These are phyloP conservation scores for Drosophila mayaguana DNA, from an alignment of 2,888 invertebrate genomes.

Conservation along the genomic window DNA sequence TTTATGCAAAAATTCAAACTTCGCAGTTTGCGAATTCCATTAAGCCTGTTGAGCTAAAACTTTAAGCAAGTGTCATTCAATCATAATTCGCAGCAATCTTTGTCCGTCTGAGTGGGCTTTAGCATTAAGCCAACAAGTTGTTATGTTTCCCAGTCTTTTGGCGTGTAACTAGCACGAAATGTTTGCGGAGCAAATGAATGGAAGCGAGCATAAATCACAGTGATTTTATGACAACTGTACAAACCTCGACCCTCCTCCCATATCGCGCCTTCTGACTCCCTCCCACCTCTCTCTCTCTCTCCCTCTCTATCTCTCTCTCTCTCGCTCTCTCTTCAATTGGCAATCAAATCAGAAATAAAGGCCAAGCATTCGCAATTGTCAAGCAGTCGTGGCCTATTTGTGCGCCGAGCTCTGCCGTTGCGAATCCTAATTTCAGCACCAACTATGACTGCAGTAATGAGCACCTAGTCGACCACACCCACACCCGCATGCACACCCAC, in stretches of 20 bases:
- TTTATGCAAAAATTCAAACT: neutral
- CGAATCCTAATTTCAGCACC: slow-evolving; percentile 44
- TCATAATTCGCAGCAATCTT: neutral
- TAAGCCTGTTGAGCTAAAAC: neutral
- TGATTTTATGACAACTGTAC: slow-evolving; percentile 8
- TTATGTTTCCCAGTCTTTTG: slow-evolving; percentile 20
- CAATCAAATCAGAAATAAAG: slow-evolving; percentile 43
- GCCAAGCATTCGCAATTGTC: slow-evolving; percentile 32
- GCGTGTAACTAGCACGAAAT: slow-evolving; percentile 30
- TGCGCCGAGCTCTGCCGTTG: slow-evolving; percentile 21
- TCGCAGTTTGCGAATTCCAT: neutral
- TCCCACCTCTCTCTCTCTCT: too few relatives aligned
- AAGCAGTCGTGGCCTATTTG: neutral
- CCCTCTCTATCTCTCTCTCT: neutral
- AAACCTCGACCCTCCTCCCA: neutral
- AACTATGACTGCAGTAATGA: slow-evolving; percentile 61
- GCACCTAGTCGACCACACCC: slow-evolving; percentile 33
- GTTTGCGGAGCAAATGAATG: slow-evolving; percentile 42
- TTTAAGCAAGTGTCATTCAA: slow-evolving; percentile 10
- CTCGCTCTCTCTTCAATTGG: neutral
- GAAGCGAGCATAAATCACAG: slow-evolving; percentile 43
- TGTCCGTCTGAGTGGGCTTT: neutral
- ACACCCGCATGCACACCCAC: slow-evolving; percentile 9
- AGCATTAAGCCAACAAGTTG: neutral
- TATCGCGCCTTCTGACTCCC: neutral